Percentiles rank a stretch among this genome's conserved stretches.
These are phyloP conservation scores for Folsomia manolachei DNA, from an alignment of 2,888 invertebrate species.

Conservation along the genomic window DNA sequence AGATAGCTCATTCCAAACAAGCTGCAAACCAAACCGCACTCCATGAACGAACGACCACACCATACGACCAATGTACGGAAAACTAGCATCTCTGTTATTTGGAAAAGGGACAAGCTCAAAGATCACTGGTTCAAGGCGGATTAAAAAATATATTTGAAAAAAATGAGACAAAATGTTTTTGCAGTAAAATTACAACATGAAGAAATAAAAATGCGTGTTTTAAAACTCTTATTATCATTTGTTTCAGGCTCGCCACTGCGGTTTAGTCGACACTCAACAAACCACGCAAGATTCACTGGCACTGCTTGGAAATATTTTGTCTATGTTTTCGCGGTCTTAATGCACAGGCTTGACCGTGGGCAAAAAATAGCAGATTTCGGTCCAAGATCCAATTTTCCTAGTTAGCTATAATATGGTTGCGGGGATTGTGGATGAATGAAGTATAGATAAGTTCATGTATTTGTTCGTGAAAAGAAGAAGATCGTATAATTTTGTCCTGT, in stretches of 20 bases:
- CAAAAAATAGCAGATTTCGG: too few species aligned
- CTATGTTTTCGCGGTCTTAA: background rate
- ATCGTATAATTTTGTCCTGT: background rate
- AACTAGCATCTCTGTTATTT: background rate
- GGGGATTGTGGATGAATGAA: background rate
- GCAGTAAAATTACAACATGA: background rate
- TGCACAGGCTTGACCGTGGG: background rate
- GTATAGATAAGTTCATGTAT: background rate
- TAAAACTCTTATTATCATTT: background rate
- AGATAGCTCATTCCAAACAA: too few species aligned
- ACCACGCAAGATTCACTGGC: too few species aligned
- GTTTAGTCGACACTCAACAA: background rate
- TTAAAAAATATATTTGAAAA: background rate
- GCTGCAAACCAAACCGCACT: conserved; percentile 1
- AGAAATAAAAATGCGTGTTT: background rate
- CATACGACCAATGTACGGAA: background rate
- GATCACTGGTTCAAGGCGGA: background rate
- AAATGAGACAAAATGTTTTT: background rate
- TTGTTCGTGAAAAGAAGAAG: background rate
- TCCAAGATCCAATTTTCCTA: too few species aligned
- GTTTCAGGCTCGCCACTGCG: background rate
- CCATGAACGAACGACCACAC: background rate
- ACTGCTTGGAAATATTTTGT: too few species aligned
- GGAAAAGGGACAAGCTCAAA: background rate
- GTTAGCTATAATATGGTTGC: too few species aligned